A percentile compares a stretch with the other conserved stretches of the same genome.
Evolutionary conservation across 2,113 vertebrate species (phyloP).

Genomic region (Oreocharis arfaki): DNA sequence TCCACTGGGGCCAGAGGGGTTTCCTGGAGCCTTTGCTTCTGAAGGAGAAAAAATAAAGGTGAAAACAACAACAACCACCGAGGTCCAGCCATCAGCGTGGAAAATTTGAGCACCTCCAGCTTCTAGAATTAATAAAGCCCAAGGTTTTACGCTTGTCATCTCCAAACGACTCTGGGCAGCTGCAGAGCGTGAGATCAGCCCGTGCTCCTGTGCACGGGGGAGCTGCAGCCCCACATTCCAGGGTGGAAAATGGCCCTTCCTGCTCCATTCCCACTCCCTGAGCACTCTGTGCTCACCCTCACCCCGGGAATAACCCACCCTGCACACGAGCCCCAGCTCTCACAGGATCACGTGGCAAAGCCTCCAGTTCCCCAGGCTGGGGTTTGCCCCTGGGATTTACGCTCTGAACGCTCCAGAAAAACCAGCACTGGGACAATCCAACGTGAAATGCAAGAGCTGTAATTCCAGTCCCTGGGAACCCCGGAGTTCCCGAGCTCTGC

Average conservation of each 20-base stretch:
- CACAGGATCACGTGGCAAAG: accelerated
- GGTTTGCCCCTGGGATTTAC: not conserved
- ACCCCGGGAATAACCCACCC: not conserved
- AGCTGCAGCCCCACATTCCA: not conserved
- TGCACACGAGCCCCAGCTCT: too few species aligned
- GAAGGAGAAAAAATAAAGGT: not conserved
- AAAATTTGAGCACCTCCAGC: not conserved
- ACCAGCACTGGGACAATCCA: accelerated
- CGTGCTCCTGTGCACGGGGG: accelerated
- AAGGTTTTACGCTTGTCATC: not conserved
- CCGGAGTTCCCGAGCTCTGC: not conserved
- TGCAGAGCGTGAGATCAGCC: not conserved
- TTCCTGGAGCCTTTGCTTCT: not conserved
- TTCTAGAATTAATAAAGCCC: not conserved
- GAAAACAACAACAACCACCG: not conserved
- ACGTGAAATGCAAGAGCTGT: not conserved
- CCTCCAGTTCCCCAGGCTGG: not conserved
- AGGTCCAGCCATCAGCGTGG: not conserved
- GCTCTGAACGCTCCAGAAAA: not conserved
- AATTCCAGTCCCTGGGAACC: not conserved
- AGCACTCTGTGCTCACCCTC: too few species aligned
- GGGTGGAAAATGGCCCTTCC: not conserved
- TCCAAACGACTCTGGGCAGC: not conserved
- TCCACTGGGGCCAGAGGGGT: not conserved
- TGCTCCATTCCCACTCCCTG: not conserved